Percentiles rank a stretch among this genome's conserved stretches.
These are phyloP conservation scores for Pemphigus obesinymphae DNA, from an alignment of 1,140 invertebrate genomes.

Conservation along the genomic window DNA sequence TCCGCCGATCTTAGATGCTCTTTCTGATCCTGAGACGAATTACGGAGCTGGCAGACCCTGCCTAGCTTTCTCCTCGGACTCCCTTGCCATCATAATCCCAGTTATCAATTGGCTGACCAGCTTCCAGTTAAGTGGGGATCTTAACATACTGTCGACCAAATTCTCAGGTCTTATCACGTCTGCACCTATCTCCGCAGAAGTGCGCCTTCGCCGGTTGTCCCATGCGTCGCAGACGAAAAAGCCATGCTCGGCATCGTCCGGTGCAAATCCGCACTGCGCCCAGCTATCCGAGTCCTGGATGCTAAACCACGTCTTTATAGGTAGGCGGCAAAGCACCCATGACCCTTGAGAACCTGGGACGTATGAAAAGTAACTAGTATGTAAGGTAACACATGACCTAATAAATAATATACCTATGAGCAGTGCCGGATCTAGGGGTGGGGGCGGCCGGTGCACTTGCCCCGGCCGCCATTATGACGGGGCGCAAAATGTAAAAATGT, in stretches of 20 bases:
- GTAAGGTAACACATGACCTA: no score
- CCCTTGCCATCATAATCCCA: neutral
- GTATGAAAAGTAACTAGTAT: neutral
- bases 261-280: neutral
- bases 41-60: no score
- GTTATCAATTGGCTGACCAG: neutral
- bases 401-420: no score
- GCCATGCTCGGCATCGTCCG: neutral
- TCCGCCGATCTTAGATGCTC: no score
- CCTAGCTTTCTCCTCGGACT: neutral
- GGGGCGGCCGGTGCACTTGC: no score
- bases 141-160: neutral
- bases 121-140: neutral
- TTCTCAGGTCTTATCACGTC: neutral
- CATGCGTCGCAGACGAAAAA: neutral
- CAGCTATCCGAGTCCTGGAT: neutral
- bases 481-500: no score
- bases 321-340: neutral
- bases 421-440: no score
- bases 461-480: no score
- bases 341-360: neutral
- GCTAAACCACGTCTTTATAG: neutral
- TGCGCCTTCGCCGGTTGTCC: neutral
- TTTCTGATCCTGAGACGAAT: no score
- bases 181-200: neutral